Percentiles rank a stretch among this genome's conserved stretches.
Evolutionary conservation across 2,797 vertebrate species (phyloP).

Genomic region (Catamblyrhynchus diadema): DNA sequence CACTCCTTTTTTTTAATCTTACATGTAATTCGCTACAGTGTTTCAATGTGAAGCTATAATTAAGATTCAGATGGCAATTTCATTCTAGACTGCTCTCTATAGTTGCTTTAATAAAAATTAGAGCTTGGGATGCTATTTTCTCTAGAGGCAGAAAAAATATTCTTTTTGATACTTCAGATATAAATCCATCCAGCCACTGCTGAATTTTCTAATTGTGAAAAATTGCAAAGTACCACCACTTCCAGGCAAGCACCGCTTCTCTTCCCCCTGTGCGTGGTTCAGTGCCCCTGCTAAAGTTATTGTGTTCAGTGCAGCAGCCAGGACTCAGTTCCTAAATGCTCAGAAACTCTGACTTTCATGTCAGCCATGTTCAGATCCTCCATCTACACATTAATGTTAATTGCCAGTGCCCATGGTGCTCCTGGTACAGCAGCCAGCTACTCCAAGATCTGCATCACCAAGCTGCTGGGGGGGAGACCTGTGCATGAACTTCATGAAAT

Average conservation of each 20-base stretch:
- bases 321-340: background rate
- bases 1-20: conserved; percentile 56
- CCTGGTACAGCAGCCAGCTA: background rate
- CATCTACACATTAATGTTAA: fast-evolving
- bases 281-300: background rate
- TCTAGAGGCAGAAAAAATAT: background rate
- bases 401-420: background rate
- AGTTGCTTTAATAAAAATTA: conserved; percentile 60
- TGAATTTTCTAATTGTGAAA: conserved; percentile 20
- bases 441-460: background rate
- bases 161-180: conserved; percentile 20
- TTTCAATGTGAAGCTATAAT: conserved; percentile 59
- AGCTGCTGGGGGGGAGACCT: fast-evolving
- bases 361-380: background rate
- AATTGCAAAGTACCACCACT: background rate
- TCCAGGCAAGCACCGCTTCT: background rate
- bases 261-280: fast-evolving
- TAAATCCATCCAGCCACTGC: background rate
- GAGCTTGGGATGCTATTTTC: conserved; percentile 24
- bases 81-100: conserved; percentile 52
- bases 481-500: background rate
- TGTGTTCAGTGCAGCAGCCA: background rate
- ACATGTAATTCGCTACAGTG: conserved; percentile 28
- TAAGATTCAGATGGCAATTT: conserved; percentile 63
- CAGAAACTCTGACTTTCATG: background rate